Base-by-base conservation (phyloP, 2,797 vertebrate species). In the Lacerta viridis region DNA sequence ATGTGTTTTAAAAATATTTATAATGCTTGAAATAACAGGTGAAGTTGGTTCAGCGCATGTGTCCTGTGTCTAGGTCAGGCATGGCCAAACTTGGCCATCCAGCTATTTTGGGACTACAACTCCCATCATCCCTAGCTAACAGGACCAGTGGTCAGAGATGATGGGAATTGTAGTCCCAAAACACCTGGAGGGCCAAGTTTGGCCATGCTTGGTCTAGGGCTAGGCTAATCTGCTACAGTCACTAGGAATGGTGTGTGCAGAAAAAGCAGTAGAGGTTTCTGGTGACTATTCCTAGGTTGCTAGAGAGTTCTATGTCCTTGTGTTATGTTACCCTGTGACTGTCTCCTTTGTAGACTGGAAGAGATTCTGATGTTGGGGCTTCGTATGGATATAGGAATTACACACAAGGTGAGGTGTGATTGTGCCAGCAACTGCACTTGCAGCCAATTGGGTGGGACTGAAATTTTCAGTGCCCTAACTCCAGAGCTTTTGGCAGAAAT, bases 291-390 rank as follows among this genome's bases (percentile, higher is more conserved):
- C 15, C 20, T 6, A 17, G 29, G 15, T 74, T 82, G 29, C 13
- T 50, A 33, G 41, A 68, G n/a, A 39, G n/a, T 83, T 66, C 50
- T 33, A 23, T 6, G 25, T 9, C 2, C 3, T 9, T 27, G 1
- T 55, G 50, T 55, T 55, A 55, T 64, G 39, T 61, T 27, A 66
- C 64, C 27, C 17, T 72, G 64, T 66, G 8, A 84, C 20, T 64
- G 29, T 74, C 88, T 87, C 66, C 18, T 68, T 91, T 87, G 3
- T 94, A 99, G 99, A 83, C 89, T 99, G 95, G 98, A 99, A 96
- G 98, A 99, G 94, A 96, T 98, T 94, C 94, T 99, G 93, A 96
- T 96, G 74, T 96, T 98, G 97, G 99, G 98, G n/a, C 96, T 99
- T 90, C 98, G 98, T 76, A 98, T 97, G 2, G 97, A 97, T 0